A percentile compares a stretch with the other conserved stretches of the same genome.
Evolutionary conservation across 2,113 vertebrate genomes (phyloP).

Genomic region (human): DNA sequence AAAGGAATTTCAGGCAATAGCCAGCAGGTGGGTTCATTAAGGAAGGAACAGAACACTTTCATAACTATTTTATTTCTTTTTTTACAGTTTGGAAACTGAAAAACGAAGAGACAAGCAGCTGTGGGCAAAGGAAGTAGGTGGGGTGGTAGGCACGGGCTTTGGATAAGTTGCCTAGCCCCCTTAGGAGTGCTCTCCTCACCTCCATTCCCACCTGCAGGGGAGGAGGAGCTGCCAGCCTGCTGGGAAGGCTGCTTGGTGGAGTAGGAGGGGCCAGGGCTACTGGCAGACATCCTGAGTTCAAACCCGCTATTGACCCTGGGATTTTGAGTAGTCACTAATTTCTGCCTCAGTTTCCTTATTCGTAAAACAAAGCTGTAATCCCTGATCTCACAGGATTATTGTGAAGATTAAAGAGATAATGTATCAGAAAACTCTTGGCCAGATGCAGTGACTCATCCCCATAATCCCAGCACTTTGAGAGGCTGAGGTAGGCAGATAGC

Average conservation of each 20-base stretch:
- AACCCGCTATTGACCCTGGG: background rate
- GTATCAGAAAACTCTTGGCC: background rate
- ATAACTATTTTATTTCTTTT: slow-evolving; percentile 41
- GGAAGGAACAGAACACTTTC: slow-evolving; percentile 26
- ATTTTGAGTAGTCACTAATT: background rate
- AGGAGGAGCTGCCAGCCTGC: background rate
- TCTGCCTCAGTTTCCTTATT: slow-evolving; percentile 3
- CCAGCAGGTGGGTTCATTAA: slow-evolving; percentile 68
- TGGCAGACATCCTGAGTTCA: background rate
- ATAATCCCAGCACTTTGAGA: too few species aligned
- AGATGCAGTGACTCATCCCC: too few species aligned
- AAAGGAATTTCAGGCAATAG: slow-evolving; percentile 52
- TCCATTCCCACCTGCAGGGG: background rate
- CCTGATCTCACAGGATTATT: background rate
- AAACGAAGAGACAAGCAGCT: background rate
- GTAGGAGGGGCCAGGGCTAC: too few species aligned
- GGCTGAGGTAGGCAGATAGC: too few species aligned
- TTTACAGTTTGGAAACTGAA: slow-evolving; percentile 41
- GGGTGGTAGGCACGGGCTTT: background rate
- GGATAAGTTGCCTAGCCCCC: too few species aligned
- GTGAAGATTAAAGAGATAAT: background rate
- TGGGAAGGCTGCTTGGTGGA: background rate
- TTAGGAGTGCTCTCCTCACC: background rate
- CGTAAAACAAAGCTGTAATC: background rate
- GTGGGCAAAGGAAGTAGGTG: background rate